A percentile compares a stretch with the other conserved stretches of the same genome.
Evolutionary conservation across 2,888 invertebrate genomes (phyloP).

Genomic region (Eupithecia inturbata): DNA sequence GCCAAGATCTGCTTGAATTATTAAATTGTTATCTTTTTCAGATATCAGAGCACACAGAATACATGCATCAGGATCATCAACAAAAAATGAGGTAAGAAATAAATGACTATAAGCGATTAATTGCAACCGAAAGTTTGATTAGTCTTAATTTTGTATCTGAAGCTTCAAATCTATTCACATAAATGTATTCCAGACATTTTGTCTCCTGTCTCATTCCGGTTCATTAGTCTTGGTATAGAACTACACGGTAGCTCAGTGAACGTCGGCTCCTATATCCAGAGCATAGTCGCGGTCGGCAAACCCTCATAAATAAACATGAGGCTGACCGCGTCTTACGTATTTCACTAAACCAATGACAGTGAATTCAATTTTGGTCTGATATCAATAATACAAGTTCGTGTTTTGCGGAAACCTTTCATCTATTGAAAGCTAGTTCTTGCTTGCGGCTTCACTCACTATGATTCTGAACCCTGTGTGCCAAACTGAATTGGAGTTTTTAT

Average conservation of each 20-base stretch:
- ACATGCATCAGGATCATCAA: neutral
- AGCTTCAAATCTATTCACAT: too few relatives aligned
- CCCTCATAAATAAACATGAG: slow-evolving; percentile 74
- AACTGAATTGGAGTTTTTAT: too few relatives aligned
- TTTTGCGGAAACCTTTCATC: neutral
- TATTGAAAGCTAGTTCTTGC: neutral
- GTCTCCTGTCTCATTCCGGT: too few relatives aligned
- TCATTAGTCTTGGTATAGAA: neutral
- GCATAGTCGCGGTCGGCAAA: slow-evolving; percentile 41
- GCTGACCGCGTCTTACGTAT: slow-evolving; percentile 44
- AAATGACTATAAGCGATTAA: too few relatives aligned
- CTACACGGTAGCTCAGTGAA: neutral
- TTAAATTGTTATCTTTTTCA: neutral
- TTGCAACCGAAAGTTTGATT: too few relatives aligned
- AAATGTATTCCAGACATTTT: too few relatives aligned
- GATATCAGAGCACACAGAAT: too few relatives aligned
- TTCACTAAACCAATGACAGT: slow-evolving; percentile 55
- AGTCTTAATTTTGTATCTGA: too few relatives aligned
- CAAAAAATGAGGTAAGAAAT: neutral
- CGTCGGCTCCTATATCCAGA: neutral
- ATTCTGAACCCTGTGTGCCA: too few relatives aligned
- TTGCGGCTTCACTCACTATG: too few relatives aligned
- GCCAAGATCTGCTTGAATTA: neutral
- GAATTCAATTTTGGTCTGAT: slow-evolving; percentile 33
- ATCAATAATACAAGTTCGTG: neutral